Base-by-base conservation (phyloP, 1,140 invertebrate genomes). In the Muscidifurax raptorellus region DNA sequence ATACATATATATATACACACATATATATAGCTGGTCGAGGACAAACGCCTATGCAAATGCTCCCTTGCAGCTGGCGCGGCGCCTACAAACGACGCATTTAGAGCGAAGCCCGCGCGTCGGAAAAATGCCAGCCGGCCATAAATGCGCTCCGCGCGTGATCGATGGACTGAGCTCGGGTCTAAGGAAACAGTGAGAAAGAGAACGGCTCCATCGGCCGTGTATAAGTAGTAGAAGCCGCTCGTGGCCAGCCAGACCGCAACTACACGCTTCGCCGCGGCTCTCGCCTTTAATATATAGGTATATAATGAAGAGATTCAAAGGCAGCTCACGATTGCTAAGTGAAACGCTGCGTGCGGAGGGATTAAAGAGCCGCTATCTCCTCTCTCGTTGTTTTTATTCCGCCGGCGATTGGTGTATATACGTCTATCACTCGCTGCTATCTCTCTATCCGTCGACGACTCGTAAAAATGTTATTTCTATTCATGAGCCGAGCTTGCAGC, bases 31-130 rank as follows among this genome's bases (percentile, higher is more conserved):
- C n/a, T n/a, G n/a, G 71, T 85, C 87, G 76, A 87, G 88, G 86
- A 88, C 90, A 90, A 90, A 91, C 90, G 88, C 86, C 87, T 87
- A 88, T 88, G 86, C 87, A 89, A 90, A 90, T 90, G 90, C 82
- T 89, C 90, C 90, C 90, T 88, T 89, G 88, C 88, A 88, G 75
- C 82, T 86, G 83, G 59, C 75, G 87, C 80, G 90, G 87, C 80
- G 90, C 90, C 90, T 91, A 90, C 89, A 91, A 91, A 91, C 88
- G 88, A 90, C 87, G 86, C 88, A 88, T 90, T 90, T 90, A 90
- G 87, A 88, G 87, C 79, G 59, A 52, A 72, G 71, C 83, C 67
- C 72, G 85, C 85, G 78, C 82, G 83, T 81, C 80, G 77, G 82
- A 81, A 77, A 67, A 83, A 81, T 82, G 66, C 77, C 76, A 84